phyloP scores from a whole-genome alignment of 1,140 invertebrate genomes.

The Diorhabda carinulata region DNA sequence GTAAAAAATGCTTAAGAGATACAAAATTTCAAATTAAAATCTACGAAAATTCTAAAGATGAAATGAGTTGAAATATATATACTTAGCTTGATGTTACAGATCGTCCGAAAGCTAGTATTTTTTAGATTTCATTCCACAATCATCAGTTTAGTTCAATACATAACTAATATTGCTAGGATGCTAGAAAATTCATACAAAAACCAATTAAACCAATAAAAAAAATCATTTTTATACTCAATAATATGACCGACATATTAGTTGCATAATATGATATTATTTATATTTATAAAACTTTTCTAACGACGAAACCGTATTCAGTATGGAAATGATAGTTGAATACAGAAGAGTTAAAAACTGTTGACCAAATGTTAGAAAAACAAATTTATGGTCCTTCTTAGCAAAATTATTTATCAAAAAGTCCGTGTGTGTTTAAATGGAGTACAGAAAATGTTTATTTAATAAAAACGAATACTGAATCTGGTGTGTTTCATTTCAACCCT shows the following conservation, averaged over 20 bases:
- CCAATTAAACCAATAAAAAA: not conserved
- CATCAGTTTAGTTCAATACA: not conserved
- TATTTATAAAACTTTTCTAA: slow-evolving; percentile 10
- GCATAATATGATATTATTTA: not conserved
- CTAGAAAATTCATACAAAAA: slow-evolving; percentile 1
- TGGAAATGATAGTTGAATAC: slow-evolving; percentile 15
- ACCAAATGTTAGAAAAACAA: slow-evolving; percentile 41
- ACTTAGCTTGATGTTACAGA: not conserved
- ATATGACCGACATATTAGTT: slow-evolving; percentile 9
- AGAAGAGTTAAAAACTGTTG: slow-evolving; percentile 32
- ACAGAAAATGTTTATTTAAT: slow-evolving; percentile 46
- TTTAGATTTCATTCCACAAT: not conserved
- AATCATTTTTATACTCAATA: slow-evolving; percentile 7
- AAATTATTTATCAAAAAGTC: slow-evolving; percentile 38
- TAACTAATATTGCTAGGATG: slow-evolving; percentile 1
- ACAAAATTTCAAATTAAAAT: too few species aligned
- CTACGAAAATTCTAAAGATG: not conserved
- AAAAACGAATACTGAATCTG: slow-evolving; percentile 31
- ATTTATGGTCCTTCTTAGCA: slow-evolving; percentile 38
- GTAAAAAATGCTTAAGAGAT: too few species aligned
- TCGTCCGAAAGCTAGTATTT: slow-evolving; percentile 2
- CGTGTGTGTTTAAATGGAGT: slow-evolving; percentile 45
- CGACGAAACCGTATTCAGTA: slow-evolving; percentile 15
- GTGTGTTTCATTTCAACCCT: too few species aligned
- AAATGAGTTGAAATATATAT: not conserved